A percentile compares a stretch with the other conserved stretches of the same genome.
Evolutionary conservation across 2,113 vertebrate genomes (phyloP).

Genomic region (Gymnarchus niloticus): DNA sequence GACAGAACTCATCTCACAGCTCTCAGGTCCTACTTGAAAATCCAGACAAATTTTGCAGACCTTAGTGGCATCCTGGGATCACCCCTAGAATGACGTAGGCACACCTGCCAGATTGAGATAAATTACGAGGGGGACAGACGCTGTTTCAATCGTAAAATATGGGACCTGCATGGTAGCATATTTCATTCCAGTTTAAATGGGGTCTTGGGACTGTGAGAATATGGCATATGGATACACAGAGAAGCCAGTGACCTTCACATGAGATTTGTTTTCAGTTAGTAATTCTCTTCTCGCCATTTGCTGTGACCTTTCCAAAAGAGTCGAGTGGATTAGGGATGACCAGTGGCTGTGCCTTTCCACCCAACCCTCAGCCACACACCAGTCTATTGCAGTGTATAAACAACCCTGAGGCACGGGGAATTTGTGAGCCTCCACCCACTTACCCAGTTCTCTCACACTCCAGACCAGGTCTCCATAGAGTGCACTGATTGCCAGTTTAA

Average conservation of each 20-base stretch:
- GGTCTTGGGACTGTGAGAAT: background rate
- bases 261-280: background rate
- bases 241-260: background rate
- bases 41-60: background rate
- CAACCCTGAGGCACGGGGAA: background rate
- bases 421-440: background rate
- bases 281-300: background rate
- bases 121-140: background rate
- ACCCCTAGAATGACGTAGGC: background rate
- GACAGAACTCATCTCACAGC: background rate
- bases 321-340: background rate
- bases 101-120: background rate
- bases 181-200: background rate
- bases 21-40: background rate
- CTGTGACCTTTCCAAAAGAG: background rate
- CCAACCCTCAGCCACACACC: background rate
- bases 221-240: background rate
- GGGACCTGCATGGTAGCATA: background rate
- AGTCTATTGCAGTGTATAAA: background rate
- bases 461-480: background rate
- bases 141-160: background rate
- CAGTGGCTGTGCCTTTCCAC: background rate
- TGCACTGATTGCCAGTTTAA: conserved; percentile 2
- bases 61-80: background rate
- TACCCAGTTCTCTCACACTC: background rate